A percentile compares a stretch with the other conserved stretches of the same genome.
Evolutionary conservation across 2,113 vertebrate species (phyloP).

Genomic region (Plecturocebus donacophilus): DNA sequence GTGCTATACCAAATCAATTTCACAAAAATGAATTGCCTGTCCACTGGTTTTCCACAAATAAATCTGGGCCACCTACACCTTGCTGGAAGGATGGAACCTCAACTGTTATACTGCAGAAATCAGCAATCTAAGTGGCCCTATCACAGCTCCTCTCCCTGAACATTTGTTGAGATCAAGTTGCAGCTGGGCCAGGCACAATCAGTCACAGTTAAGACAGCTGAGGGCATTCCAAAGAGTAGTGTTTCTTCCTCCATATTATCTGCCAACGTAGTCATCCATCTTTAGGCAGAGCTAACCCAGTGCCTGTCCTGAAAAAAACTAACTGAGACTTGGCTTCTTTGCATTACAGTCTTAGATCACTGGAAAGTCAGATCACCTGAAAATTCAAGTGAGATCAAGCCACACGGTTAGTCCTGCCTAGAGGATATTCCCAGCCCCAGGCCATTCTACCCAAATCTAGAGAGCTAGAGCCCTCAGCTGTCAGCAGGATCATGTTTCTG

Average conservation of each 20-base stretch:
- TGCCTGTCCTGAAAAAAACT: background rate
- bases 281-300: background rate
- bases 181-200: background rate
- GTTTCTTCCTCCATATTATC: background rate
- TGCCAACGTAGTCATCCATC: background rate
- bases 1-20: constrained; percentile 20
- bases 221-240: background rate
- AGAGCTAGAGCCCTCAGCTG: background rate
- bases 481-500: background rate
- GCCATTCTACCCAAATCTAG: background rate
- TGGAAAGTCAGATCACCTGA: background rate
- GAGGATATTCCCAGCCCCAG: background rate
- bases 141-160: background rate
- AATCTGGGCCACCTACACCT: background rate
- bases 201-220: background rate
- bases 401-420: background rate
- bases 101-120: background rate
- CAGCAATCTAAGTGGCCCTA: background rate
- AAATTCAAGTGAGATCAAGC: constrained; percentile 5
- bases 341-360: background rate
- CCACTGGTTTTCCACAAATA: constrained; percentile 11
- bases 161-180: constrained; percentile 1
- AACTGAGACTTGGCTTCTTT: background rate
- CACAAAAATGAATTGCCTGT: constrained; percentile 28
- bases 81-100: background rate